Percentiles rank a stretch among this genome's conserved stretches.
Evolutionary conservation across 2,888 invertebrate genomes (phyloP).

Genomic region (Eupithecia insigniata): DNA sequence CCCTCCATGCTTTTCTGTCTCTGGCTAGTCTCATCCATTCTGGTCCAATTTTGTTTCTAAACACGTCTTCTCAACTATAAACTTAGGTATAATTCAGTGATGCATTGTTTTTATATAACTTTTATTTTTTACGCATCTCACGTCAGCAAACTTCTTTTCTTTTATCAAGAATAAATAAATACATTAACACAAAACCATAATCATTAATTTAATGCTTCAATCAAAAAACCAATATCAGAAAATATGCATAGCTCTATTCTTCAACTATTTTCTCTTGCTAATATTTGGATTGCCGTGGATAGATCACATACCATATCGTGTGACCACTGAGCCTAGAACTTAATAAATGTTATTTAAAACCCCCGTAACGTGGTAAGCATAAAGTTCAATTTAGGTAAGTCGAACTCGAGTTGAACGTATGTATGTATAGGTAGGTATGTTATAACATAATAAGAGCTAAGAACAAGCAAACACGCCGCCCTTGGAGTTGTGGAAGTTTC

Average conservation of each 20-base stretch:
- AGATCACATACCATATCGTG: neutral
- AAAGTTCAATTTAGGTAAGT: neutral
- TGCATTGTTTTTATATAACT: too few relatives aligned
- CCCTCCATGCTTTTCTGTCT: too few relatives aligned
- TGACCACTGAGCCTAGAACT: neutral
- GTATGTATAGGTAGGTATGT: constrained; percentile 2
- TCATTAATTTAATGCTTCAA: neutral
- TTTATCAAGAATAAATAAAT: too few relatives aligned
- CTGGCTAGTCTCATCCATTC: too few relatives aligned
- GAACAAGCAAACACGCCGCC: constrained; percentile 9
- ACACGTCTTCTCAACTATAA: too few relatives aligned
- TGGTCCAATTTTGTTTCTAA: too few relatives aligned
- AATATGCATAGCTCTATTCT: neutral
- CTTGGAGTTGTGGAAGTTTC: constrained; percentile 5
- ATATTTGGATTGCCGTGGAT: neutral
- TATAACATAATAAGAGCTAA: constrained; percentile 10
- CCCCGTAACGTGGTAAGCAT: neutral
- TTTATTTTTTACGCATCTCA: too few relatives aligned
- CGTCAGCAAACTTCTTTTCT: too few relatives aligned
- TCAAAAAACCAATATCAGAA: neutral
- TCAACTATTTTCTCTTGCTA: neutral
- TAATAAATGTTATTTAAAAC: neutral
- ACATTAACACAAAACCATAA: too few relatives aligned
- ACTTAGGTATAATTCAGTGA: too few relatives aligned
- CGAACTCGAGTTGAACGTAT: neutral